Evolutionary conservation across 2,797 vertebrate species (phyloP), one percentile per base, ranked within the genome.

Genomic region (Gymnothorax reevesii): DNA sequence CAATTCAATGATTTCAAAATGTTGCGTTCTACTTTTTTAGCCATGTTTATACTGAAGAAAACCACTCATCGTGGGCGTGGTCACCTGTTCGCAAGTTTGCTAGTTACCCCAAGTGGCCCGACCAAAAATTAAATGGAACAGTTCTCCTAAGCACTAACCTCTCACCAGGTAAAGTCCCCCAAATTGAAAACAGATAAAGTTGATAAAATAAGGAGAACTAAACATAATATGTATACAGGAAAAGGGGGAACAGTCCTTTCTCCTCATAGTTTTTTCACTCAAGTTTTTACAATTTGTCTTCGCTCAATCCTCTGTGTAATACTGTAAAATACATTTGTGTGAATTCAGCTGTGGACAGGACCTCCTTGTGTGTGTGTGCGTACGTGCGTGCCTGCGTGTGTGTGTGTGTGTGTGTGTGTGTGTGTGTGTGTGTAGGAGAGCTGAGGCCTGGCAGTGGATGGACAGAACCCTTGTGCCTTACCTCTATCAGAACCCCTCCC

Each of bases 361-460:
- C 33, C 73, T 77, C 42, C 49, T 13, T 83, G 64, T 42, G 13
- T 49, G 69, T 87, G 71, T 79, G 49, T 83, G 82, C 64, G 52
- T 83, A 62, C 66, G 20, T 84, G n/a, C 55, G 73, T 25, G 80
- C n/a, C n/a, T 80, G 57, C 10, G 15, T 62, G 57, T 13, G 4
- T 79, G 3, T 88, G n/a, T 87, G 71, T 79, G 49, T 83, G 82
- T 79, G 52, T 83, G 77, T 80, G 20, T 84, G n/a, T 64, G 73
- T 25, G 80, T 80, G 57, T 17, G 15, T 62, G 57, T 13, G 4
- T 79, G 3, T 88, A 96, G 96, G 87, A 95, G 93, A 92, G 83
- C 89, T 4, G 93, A 96, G 3, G 89, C 90, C 12, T 93, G 94
- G 90, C 90, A 88, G 85, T 97, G 96, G 96, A 89, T 96, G 83